Evolutionary conservation across 35 echinoderm and acorn worm genomes (phyloP), one percentile per base, ranked within the genome.

Genomic region (Diadema setosum): DNA sequence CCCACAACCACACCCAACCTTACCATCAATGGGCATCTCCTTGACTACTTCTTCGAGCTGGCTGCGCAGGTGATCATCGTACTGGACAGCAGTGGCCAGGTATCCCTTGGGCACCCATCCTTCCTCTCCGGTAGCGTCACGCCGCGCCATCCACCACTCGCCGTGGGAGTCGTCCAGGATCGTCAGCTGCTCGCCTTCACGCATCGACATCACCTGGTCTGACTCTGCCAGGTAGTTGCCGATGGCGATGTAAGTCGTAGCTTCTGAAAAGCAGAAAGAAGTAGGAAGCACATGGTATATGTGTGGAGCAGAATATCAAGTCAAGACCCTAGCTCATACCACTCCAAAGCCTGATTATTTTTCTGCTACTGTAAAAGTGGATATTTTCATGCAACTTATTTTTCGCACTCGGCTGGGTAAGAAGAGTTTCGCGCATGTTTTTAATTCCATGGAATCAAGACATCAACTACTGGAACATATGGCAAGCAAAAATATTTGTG

Each of bases 181-280:
- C 31, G 63, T 86, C 44, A 99, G 57, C 15, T 88, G 76, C 56
- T 99, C 96, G 45, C 96, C 96, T 81, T 99, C 96, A 21, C 96
- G 69, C n/a, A 99, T 75, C 2, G 96, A 99, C 96, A 99, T 98
- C 0, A 99, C 96, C 61, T 99, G 89, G 43, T 92, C 89, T 0
- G 96, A 52, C 64, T 99, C 96, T 14, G 96, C 96, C 8, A 99
- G 82, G 87, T 99, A 99, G 87, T 89, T 99, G 29, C 96, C 96
- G 5, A 99, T 82, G 52, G 96, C 89, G 65, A 99, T 84, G 82
- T 70, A 95, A 7, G 64, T 55, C 32, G 83, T 44, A 44, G 87
- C 75, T 85, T 85, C 82, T 85, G 36, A 20, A 33, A n/a, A n/a
- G n/a, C n/a, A n/a, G n/a, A n/a, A n/a, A n/a, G n/a, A n/a, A n/a